These are phyloP conservation scores for Elysia crispata DNA, from an alignment of 2,888 invertebrate genomes.

Conservation along the genomic window DNA sequence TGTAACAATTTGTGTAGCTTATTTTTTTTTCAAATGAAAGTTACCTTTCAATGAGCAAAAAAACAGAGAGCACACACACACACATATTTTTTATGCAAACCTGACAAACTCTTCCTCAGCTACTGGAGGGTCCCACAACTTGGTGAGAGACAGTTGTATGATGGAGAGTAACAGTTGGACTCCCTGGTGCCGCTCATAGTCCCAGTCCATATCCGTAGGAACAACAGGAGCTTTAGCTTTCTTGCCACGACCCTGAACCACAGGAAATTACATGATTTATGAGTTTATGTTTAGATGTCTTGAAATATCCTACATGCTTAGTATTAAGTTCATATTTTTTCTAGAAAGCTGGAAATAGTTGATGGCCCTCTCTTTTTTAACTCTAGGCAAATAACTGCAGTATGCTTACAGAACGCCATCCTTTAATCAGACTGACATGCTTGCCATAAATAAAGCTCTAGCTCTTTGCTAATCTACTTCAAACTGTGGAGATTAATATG, in stretches of 20 bases:
- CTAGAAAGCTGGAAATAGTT: neutral
- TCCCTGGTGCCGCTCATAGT: conserved; percentile 83
- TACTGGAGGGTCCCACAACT: conserved; percentile 89
- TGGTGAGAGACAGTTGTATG: conserved; percentile 84
- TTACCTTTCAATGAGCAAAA: no score
- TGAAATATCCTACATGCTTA: no score
- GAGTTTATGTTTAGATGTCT: neutral
- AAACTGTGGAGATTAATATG: neutral
- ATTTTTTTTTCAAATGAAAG: no score
- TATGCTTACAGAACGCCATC: no score
- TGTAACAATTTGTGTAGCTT: no score
- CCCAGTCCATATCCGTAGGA: conserved; percentile 81
- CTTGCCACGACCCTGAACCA: conserved; percentile 63
- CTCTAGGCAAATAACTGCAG: no score
- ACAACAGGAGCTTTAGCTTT: conserved; percentile 55
- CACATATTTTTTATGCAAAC: conserved; percentile 79
- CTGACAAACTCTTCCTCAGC: conserved; percentile 89
- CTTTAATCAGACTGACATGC: no score
- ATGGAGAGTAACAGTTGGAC: conserved; percentile 84
- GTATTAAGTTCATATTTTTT: neutral
- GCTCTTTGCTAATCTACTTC: neutral
- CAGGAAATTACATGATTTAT: neutral
- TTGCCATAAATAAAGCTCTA: neutral
- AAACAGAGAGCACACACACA: no score
- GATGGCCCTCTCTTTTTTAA: no score